phyloP scores from a whole-genome alignment of 2,888 invertebrate species.

The Agrochola circellaris region DNA sequence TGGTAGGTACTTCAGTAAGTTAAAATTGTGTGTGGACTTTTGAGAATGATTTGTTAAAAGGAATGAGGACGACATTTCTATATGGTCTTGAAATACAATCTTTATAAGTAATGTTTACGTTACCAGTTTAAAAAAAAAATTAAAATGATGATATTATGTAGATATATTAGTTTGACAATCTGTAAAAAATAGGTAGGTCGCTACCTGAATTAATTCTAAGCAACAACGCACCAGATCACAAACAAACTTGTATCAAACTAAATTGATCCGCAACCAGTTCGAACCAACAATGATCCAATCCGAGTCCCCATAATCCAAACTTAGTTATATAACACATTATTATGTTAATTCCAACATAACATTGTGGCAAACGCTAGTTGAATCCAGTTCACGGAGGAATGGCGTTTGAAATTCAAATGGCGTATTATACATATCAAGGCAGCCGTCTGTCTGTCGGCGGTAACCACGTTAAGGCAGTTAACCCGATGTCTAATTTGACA shows the following conservation, averaged over 20 bases:
- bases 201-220: neutral
- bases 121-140: too few relatives aligned
- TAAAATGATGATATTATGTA: too few relatives aligned
- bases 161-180: neutral
- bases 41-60: neutral
- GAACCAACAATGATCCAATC: conserved; percentile 51
- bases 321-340: conserved; percentile 60
- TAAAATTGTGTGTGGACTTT: neutral
- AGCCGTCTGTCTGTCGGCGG: conserved; percentile 73
- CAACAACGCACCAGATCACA: conserved; percentile 5
- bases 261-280: conserved; percentile 36
- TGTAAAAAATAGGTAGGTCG: neutral
- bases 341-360: conserved; percentile 67
- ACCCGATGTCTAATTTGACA: conserved; percentile 75
- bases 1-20: neutral
- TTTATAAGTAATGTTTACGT: neutral
- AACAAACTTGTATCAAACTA: conserved; percentile 23
- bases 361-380: conserved; percentile 65
- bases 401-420: conserved; percentile 78
- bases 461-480: conserved; percentile 75
- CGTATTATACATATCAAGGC: conserved; percentile 74
- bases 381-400: conserved; percentile 65
- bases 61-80: neutral
- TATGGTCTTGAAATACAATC: neutral
- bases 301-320: conserved; percentile 45